Conservation (phyloP, 2,888 invertebrate species). For the Platycheirus rosarum region DNA sequence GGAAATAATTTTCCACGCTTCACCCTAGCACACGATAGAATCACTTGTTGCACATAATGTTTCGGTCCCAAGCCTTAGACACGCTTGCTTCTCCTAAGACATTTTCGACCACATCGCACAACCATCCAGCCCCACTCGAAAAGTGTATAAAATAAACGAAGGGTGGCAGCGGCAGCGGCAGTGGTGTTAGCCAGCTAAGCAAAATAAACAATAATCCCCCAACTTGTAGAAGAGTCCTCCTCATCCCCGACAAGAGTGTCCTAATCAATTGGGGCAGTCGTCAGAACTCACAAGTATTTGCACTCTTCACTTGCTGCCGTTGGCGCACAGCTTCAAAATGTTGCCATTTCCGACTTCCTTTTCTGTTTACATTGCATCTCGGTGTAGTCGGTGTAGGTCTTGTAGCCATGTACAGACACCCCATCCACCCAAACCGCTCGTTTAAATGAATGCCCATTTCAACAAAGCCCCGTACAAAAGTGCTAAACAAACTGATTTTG, state of each 20-base stretch:
- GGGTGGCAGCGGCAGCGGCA: constrained; percentile 59
- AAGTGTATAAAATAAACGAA: constrained; percentile 45
- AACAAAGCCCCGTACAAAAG: constrained; percentile 43
- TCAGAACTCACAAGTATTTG: constrained; percentile 59
- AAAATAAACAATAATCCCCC: constrained; percentile 63
- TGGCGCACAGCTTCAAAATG: constrained; percentile 23
- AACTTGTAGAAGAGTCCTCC: constrained; percentile 16
- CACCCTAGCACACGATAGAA: constrained; percentile 48
- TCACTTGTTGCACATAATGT: constrained; percentile 54
- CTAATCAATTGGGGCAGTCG: constrained; percentile 62
- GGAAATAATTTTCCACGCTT: constrained; percentile 35
- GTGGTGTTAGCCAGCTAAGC: constrained; percentile 9
- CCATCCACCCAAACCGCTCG: constrained; percentile 18
- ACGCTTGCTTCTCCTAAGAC: constrained; percentile 13
- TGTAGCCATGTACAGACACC: constrained; percentile 6
- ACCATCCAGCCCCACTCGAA: constrained; percentile 11
- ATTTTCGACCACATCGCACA: constrained; percentile 26
- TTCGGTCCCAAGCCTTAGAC: constrained; percentile 1
- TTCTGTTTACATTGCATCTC: constrained; percentile 66
- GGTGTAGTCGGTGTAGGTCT: constrained; percentile 1
- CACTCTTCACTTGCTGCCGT: constrained; percentile 49
- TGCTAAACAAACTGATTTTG: constrained; percentile 73
- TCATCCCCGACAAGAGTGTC: constrained; percentile 54
- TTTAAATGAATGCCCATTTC: constrained; percentile 57
- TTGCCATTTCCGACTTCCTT: constrained; percentile 46